A percentile compares a stretch with the other conserved stretches of the same genome.
These are phyloP conservation scores for Ennomos fuscantarius DNA, from an alignment of 2,888 invertebrate genomes.

Conservation along the genomic window DNA sequence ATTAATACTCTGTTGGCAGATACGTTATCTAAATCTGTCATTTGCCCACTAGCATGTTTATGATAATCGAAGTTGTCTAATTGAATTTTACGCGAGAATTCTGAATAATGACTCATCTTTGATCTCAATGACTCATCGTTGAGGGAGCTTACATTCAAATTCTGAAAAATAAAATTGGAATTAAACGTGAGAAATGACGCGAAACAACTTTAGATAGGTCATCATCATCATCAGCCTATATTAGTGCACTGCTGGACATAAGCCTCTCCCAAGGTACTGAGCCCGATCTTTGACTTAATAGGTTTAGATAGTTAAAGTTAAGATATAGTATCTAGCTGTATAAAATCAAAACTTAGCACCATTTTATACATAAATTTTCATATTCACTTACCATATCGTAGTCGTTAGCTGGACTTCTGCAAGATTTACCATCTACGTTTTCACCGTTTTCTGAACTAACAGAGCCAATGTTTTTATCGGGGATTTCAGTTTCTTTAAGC, in stretches of 20 bases:
- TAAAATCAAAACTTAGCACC: too few species aligned
- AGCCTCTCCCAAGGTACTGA: too few species aligned
- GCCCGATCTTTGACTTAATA: too few species aligned
- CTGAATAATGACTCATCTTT: background rate
- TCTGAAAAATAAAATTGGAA: slow-evolving; percentile 19
- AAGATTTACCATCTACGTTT: slow-evolving; percentile 16
- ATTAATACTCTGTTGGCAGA: slow-evolving; percentile 31
- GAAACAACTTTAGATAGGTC: too few species aligned
- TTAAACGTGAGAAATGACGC: too few species aligned
- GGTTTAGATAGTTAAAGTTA: too few species aligned
- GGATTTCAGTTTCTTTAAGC: slow-evolving; percentile 34
- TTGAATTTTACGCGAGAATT: slow-evolving; percentile 13
- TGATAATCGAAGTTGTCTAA: slow-evolving; percentile 9
- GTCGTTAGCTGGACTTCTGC: slow-evolving; percentile 21
- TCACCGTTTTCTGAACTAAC: slow-evolving; percentile 22
- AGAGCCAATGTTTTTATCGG: slow-evolving; percentile 11
- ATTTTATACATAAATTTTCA: background rate
- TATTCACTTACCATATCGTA: slow-evolving; percentile 5
- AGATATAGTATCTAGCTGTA: too few species aligned
- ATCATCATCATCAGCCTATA: too few species aligned
- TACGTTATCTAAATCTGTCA: slow-evolving; percentile 14
- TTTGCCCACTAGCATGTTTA: slow-evolving; percentile 14
- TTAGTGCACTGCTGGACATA: too few species aligned
- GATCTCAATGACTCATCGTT: too few species aligned
- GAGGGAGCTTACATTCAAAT: slow-evolving; percentile 7